Conservation (phyloP, 2,113 vertebrate genomes). For the Cephalopterus ornatus region DNA sequence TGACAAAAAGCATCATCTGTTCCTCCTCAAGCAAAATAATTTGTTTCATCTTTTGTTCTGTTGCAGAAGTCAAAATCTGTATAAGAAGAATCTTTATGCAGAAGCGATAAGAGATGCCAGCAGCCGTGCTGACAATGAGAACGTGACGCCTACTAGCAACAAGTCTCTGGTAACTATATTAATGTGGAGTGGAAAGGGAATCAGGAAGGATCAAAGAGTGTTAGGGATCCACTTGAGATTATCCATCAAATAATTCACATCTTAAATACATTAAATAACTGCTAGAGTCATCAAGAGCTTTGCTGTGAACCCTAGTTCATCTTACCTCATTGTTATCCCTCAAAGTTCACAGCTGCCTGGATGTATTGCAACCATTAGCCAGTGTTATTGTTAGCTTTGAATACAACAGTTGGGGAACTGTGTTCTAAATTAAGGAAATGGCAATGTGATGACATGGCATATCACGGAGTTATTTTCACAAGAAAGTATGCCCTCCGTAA, state of each 20-base stretch:
- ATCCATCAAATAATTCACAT: conserved; percentile 72
- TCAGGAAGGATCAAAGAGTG: conserved; percentile 60
- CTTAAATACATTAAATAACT: conserved; percentile 74
- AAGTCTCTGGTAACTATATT: conserved; percentile 77
- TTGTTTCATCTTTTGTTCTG: conserved; percentile 48
- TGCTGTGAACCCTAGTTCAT: conserved; percentile 66
- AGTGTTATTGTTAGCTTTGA: conserved; percentile 64
- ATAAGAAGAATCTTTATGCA: conserved; percentile 63
- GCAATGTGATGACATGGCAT: conserved; percentile 58
- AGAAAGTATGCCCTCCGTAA: not conserved
- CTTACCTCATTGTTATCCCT: conserved; percentile 75
- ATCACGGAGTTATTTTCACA: conserved; percentile 38
- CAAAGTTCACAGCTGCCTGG: conserved; percentile 70
- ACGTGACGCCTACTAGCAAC: conserved; percentile 50
- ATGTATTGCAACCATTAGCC: conserved; percentile 46
- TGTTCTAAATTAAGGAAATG: conserved; percentile 68
- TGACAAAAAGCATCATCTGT: not conserved
- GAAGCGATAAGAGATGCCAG: conserved; percentile 70
- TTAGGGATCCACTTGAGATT: conserved; percentile 69
- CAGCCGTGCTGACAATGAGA: conserved; percentile 57
- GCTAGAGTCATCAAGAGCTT: conserved; percentile 61
- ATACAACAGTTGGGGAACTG: conserved; percentile 49
- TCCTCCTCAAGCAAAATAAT: not conserved
- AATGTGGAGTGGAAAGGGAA: conserved; percentile 32
- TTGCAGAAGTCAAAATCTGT: conserved; percentile 66